Base-by-base conservation (phyloP, 2,888 invertebrate species). In the Clunio marinus region DNA sequence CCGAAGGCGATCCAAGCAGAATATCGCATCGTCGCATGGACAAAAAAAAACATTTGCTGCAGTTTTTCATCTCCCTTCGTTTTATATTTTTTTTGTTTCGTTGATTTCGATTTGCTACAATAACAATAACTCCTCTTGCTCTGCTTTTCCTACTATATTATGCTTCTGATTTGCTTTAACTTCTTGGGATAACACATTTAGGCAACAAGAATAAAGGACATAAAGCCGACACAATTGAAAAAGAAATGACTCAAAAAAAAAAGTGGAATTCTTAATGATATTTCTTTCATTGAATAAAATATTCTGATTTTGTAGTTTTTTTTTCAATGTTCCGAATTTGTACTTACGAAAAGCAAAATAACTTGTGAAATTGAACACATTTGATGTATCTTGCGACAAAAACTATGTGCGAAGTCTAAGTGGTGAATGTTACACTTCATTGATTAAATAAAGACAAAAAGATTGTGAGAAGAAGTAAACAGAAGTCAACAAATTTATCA, bases 321-420 rank as follows among this genome's bases (percentile, higher is more conserved):
- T 10, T 32, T 57, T 24, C 22, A 57, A 24, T 51, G 51, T 22
- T 51, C 51, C 51, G 51, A 51, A 51, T 51, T 51, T 51, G 51
- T 51, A 51, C 17, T 51, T 41, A 3, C 10, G 41, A 51, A 17
- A 51, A 51, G 17, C 4, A 22, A 22, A 63, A 66, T 66, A 66
- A 66, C 66, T 55, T 66, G 66, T 66, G 66, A 66, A 66, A 51
- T 66, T 66, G 63, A 17, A 63, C 63, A 63, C 63, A 63, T 60
- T 60, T 15, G 46, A 17, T 63, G 5, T 7, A 7, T 15, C 45
- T 55, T 17, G 55, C 10, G 24, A n/a, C n/a, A n/a, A n/a, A n/a
- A n/a, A n/a, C n/a, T n/a, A n/a, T n/a, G n/a, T n/a, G n/a, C n/a
- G n/a, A n/a, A n/a, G n/a, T n/a, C n/a, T n/a, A n/a, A n/a, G n/a